phyloP scores from a whole-genome alignment of 1,140 invertebrate genomes.

The Drosophila setifemur region DNA sequence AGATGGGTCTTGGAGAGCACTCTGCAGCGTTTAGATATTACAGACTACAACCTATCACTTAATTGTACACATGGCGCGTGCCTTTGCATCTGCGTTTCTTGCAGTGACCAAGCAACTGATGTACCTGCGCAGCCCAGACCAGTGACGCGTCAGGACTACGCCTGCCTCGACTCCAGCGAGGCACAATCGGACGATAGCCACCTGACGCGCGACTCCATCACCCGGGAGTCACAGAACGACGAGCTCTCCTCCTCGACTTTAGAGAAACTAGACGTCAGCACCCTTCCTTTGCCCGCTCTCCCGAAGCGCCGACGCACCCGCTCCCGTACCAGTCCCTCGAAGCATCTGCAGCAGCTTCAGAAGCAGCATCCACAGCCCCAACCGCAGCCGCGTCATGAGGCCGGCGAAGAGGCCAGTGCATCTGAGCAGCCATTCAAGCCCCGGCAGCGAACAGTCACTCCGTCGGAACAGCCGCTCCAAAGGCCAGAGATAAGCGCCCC shows the following conservation, averaged over 20 bases:
- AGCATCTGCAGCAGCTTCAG: conserved; percentile 46
- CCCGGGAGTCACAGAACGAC: conserved; percentile 77
- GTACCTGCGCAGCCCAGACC: neutral
- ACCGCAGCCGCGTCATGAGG: conserved; percentile 34
- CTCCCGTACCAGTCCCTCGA: conserved; percentile 66
- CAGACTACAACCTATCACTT: too few relatives aligned
- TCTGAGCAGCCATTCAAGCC: conserved; percentile 12
- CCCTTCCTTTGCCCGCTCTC: conserved; percentile 72
- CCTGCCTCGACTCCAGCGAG: conserved; percentile 77
- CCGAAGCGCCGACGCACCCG: conserved; percentile 72
- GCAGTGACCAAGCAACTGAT: conserved; percentile 5
- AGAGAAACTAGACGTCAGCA: conserved; percentile 78
- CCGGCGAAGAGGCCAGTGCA: conserved; percentile 19
- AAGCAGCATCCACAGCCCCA: conserved; percentile 29
- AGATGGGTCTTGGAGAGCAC: too few relatives aligned
- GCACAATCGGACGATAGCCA: conserved; percentile 78
- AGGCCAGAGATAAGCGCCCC: conserved; percentile 17
- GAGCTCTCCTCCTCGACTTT: conserved; percentile 72
- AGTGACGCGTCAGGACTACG: conserved; percentile 55
- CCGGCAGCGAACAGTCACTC: conserved; percentile 16
- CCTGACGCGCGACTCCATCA: conserved; percentile 75
- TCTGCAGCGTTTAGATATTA: too few relatives aligned
- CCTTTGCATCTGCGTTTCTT: too few relatives aligned
- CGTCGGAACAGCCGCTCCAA: conserved; percentile 17
- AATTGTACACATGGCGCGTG: too few relatives aligned